Conservation (phyloP, 2,797 vertebrate species). For the Anisognathus igniventris region DNA sequence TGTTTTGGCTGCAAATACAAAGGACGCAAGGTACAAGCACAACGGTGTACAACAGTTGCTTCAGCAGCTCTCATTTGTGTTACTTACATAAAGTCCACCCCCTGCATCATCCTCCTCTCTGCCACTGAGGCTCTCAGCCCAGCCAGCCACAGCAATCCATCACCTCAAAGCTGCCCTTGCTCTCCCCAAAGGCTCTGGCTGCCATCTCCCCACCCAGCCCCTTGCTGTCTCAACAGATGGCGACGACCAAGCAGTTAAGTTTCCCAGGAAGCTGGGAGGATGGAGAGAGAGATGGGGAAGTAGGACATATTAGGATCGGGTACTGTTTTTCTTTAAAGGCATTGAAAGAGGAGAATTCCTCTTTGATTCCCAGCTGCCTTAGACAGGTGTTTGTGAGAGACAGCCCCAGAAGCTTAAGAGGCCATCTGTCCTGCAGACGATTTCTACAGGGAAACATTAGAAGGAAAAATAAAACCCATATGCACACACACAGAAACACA, state of each 20-base stretch:
- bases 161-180: background rate
- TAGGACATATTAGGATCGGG: background rate
- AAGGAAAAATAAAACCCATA: slow-evolving; percentile 28
- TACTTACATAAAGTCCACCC: background rate
- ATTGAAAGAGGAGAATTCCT: background rate
- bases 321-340: background rate
- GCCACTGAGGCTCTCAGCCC: background rate
- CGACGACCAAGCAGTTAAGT: background rate
- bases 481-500: background rate
- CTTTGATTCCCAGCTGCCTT: slow-evolving; percentile 9
- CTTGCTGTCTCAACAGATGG: background rate
- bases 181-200: background rate
- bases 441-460: background rate
- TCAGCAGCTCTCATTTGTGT: background rate
- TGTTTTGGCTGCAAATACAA: background rate
- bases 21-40: background rate
- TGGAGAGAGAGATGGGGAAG: background rate
- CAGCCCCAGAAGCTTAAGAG: background rate
- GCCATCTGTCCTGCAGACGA: slow-evolving; percentile 56
- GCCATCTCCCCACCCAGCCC: background rate
- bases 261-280: background rate
- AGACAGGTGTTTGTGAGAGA: slow-evolving; percentile 39
- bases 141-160: background rate
- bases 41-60: background rate
- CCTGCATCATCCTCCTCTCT: background rate